Percentiles rank a stretch among this genome's conserved stretches.
These are phyloP conservation scores for Corythoichthys intestinalis DNA, from an alignment of 2,113 vertebrate species.

Conservation along the genomic window DNA sequence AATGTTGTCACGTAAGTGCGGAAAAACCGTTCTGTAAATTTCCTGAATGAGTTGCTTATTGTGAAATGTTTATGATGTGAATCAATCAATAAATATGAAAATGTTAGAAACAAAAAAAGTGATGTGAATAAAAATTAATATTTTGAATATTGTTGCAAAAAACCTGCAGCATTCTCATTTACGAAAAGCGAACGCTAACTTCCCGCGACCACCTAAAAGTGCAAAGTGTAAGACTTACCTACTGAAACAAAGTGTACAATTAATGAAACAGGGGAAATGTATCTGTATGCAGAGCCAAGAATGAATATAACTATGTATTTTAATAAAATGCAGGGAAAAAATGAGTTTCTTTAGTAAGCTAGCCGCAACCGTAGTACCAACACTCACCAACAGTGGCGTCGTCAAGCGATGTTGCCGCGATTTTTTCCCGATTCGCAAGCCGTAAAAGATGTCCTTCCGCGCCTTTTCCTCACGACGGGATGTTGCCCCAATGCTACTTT, in stretches of 20 bases:
- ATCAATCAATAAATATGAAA: neutral
- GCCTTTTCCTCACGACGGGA: slow-evolving; percentile 2
- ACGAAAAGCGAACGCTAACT: neutral
- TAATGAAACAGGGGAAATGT: neutral
- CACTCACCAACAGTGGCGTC: slow-evolving; percentile 48
- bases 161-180: neutral
- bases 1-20: neutral
- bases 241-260: neutral
- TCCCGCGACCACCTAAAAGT: neutral
- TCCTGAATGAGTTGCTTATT: neutral
- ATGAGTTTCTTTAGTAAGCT: slow-evolving; percentile 27
- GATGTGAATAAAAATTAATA: neutral
- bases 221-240: neutral
- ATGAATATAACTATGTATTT: neutral
- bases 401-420: slow-evolving; percentile 35
- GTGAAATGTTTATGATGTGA: neutral
- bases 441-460: neutral
- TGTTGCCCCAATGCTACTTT: neutral
- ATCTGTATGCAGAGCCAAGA: neutral
- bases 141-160: neutral
- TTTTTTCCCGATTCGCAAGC: slow-evolving; percentile 3
- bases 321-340: neutral
- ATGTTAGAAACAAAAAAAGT: neutral
- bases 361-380: slow-evolving; percentile 53
- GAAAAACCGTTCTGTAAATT: neutral